Evolutionary conservation across 2,888 invertebrate species (phyloP).

Genomic region (Hoplodrina ambigua): DNA sequence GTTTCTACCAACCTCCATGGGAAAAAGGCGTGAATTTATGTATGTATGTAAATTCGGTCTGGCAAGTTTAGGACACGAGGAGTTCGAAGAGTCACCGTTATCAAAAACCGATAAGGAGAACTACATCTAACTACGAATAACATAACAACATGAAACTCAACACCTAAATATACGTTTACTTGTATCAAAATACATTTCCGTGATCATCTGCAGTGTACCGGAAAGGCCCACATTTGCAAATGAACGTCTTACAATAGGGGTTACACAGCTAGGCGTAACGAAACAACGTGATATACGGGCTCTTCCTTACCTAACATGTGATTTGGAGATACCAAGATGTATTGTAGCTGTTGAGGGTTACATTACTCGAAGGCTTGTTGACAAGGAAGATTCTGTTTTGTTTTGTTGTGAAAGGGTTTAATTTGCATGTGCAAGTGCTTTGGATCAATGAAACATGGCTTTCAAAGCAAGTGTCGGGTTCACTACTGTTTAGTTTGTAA

Average conservation of each 20-base stretch:
- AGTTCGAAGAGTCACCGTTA: no score
- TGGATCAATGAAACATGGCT: neutral
- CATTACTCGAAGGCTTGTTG: slow-evolving; percentile 2
- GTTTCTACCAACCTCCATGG: no score
- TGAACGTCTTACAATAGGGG: slow-evolving; percentile 64
- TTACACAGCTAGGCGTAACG: slow-evolving; percentile 39
- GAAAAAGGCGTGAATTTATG: no score
- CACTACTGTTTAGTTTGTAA: neutral
- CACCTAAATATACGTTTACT: slow-evolving; percentile 24
- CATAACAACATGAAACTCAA: slow-evolving; percentile 20
- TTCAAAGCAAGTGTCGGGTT: neutral
- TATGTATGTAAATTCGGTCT: no score
- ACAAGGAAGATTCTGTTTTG: neutral
- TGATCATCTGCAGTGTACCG: slow-evolving; percentile 65
- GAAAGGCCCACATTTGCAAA: slow-evolving; percentile 67
- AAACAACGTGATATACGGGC: slow-evolving; percentile 39
- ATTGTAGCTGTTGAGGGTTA: slow-evolving; percentile 25
- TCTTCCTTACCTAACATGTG: slow-evolving; percentile 20
- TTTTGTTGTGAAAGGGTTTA: neutral
- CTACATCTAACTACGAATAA: neutral
- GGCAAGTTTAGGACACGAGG: no score
- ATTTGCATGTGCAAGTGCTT: slow-evolving; percentile 2
- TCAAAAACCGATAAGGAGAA: no score
- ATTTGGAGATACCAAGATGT: slow-evolving; percentile 15
- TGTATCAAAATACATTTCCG: slow-evolving; percentile 48